Evolutionary conservation across 2,113 vertebrate genomes (phyloP), one percentile per base, ranked within the genome.

Genomic region (Gavia stellata): DNA sequence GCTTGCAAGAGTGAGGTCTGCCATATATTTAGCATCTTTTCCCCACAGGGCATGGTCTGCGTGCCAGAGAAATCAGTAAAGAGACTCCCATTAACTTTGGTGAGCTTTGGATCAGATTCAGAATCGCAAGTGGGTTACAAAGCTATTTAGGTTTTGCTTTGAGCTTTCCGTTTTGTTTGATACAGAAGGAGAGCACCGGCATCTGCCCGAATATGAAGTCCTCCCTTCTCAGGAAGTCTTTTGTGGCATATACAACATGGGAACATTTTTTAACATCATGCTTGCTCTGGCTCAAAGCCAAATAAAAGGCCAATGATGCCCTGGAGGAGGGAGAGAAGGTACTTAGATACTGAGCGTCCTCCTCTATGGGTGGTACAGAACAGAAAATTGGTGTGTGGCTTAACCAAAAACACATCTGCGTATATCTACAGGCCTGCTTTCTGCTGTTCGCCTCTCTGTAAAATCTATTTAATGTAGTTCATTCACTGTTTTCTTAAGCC

Each of bases 31-130:
- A 45, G 20, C 44, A 73, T 12, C 33, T 44, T 79, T 63, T 53
- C 5, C 40, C 50, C 36, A 23, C 7, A 17, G 26, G 53, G 5
- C 50, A 42, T 0, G 0, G 12, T 26, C 38, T 47, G 34, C 74
- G 34, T 42, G 9, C 6, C 34, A 33, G 14, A 25, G 45, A 66
- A 63, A 24, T 53, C 58, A 68, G 17, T 12, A 33, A 49, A 65
- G 59, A 87, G 65, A 19, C 24, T 49, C 31, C 53, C 28, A 17
- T 42, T 86, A 62, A 56, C 24, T 65, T 40, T 1, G 3, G 12
- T 28, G 59, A 90, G 52, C 81, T 87, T 81, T 79, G 52, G 62
- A 19, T 75, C 44, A 52, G 52, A 28, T 28, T 90, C 66, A 77
- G 23, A 92, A 65, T 79, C 50, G 40, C 65, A 71, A 28, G 18